Conservation (phyloP, 1,140 invertebrate genomes). For the Pogonomyrmex californicus region DNA sequence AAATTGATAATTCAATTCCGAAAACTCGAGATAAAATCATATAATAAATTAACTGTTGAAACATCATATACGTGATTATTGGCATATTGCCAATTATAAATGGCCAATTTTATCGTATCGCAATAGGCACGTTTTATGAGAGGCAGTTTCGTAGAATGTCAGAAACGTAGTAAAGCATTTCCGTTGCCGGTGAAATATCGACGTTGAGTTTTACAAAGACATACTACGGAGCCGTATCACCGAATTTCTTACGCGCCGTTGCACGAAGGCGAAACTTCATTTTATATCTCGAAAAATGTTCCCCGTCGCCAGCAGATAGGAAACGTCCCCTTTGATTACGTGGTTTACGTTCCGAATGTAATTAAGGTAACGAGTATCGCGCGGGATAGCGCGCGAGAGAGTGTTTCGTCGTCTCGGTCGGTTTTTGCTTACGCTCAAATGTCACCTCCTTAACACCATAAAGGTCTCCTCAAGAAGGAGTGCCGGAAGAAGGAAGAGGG, state of each 20-base stretch:
- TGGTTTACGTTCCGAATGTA: constrained; percentile 55
- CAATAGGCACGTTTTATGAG: neutral
- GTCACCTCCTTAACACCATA: constrained; percentile 39
- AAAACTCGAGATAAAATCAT: neutral
- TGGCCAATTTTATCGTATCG: neutral
- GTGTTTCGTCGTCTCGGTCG: constrained; percentile 28
- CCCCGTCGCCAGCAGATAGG: neutral
- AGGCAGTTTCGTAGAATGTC: constrained; percentile 1
- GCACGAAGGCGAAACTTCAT: constrained; percentile 35
- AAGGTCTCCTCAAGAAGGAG: constrained; percentile 17
- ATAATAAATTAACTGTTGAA: neutral
- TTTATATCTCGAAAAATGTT: constrained; percentile 27
- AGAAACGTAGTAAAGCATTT: neutral
- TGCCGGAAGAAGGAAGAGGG: constrained; percentile 10
- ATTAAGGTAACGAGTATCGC: constrained; percentile 49
- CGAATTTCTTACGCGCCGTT: constrained; percentile 33
- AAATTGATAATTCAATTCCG: neutral
- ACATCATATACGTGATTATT: neutral
- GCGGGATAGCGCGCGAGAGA: neutral
- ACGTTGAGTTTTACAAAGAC: constrained; percentile 10
- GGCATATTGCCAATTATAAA: neutral
- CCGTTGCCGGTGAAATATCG: neutral
- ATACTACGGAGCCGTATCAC: neutral
- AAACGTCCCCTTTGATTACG: constrained; percentile 47
- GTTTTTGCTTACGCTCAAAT: constrained; percentile 57